Base-by-base conservation (phyloP, 1,140 invertebrate species). In the Pentalonia nigronervosa region DNA sequence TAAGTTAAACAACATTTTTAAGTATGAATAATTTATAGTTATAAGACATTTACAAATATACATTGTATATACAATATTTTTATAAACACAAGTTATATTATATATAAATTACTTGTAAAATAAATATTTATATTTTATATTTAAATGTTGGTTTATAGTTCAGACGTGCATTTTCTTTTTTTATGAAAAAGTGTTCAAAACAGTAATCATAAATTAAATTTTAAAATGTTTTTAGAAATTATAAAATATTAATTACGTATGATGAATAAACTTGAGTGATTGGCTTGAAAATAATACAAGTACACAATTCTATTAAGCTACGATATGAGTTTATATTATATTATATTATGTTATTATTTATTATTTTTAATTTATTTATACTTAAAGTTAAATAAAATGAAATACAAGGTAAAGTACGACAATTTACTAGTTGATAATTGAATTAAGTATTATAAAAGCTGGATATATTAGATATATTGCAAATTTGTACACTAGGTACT, bases 81-180 rank as follows among this genome's bases (percentile, higher is more conserved):
- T 76, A 76, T 34, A n/a, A n/a, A 76, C 60, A 76, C 30, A 17
- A 76, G 60, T 76, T 67, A 67, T n/a, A 67, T 76, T 34, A 76
- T 17, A 76, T 34, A n/a, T n/a, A 76, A 76, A 76, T 76, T n/a
- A n/a, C 60, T 76, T n/a, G 6, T 14, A 86, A 86, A 7, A 86
- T 45, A 86, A 86, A 86, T 86, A 86, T 84, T 84, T 25, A 84
- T 84, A 84, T 47, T 86, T 86, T 41, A 45, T 86, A 30, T 86
- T 45, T 45, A 86, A 86, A 86, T 30, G 23, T 45, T 86, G 23
- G 30, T 34, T 76, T 86, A 84, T 41, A 86, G 21, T 45, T 86
- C 23, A 47, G 8, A 14, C 23, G 25, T 25, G 36, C 7, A 1
- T 41, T 84, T 41, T 84, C 41, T 41, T 36, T 84, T 83, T 23